Percentiles rank a stretch among this genome's conserved stretches.
phyloP scores from a whole-genome alignment of 2,113 vertebrate genomes.

The Notechis scutatus region DNA sequence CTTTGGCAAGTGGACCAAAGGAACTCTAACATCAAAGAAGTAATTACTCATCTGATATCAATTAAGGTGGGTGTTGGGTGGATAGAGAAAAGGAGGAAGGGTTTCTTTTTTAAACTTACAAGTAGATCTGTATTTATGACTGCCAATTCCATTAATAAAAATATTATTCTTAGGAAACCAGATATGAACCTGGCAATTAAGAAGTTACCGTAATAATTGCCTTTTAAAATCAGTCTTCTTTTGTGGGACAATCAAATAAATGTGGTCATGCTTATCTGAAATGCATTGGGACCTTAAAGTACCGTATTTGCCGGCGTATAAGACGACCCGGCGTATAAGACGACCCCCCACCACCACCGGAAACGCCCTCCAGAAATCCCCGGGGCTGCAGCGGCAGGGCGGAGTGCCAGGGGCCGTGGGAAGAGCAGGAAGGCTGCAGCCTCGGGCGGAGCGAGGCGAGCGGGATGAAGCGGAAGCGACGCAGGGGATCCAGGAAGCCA shows the following conservation, averaged over 20 bases:
- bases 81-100: slow-evolving; percentile 37
- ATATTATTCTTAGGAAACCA: slow-evolving; percentile 26
- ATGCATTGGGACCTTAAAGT: slow-evolving; percentile 34
- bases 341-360: too few relatives aligned
- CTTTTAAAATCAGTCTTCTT: slow-evolving; percentile 41
- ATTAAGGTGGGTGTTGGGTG: slow-evolving; percentile 21
- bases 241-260: slow-evolving; percentile 40
- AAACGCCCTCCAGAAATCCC: too few relatives aligned
- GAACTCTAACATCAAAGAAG: slow-evolving; percentile 57
- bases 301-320: too few relatives aligned
- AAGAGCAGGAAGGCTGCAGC: too few relatives aligned
- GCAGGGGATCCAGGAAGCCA: too few relatives aligned
- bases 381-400: too few relatives aligned
- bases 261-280: slow-evolving; percentile 14
- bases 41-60: slow-evolving; percentile 50
- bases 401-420: too few relatives aligned
- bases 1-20: slow-evolving; percentile 36
- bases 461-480: too few relatives aligned
- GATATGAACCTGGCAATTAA: slow-evolving; percentile 58
- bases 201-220: slow-evolving; percentile 60
- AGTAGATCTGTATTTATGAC: slow-evolving; percentile 55
- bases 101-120: slow-evolving; percentile 37
- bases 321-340: too few relatives aligned
- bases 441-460: too few relatives aligned
- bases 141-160: slow-evolving; percentile 59